Evolutionary conservation across 1,140 invertebrate species (phyloP), one percentile per base, ranked within the genome.

Genomic region (Nasonia vitripennis): DNA sequence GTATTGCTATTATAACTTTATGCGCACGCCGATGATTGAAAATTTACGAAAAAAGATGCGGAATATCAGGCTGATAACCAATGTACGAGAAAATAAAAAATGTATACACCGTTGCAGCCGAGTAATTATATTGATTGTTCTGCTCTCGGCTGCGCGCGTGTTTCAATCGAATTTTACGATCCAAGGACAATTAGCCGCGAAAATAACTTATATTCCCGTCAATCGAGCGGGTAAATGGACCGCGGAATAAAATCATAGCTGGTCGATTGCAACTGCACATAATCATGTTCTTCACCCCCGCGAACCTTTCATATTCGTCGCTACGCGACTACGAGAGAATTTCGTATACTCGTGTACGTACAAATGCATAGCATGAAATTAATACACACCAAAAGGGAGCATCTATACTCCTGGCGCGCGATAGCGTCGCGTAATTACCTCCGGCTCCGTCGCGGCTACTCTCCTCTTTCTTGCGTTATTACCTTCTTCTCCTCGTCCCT

Each of bases 341-440:
- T 48, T 68, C 41, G 48, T 73, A 45, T 75, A 78, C 37, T 37
- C 37, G 51, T 3, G 55, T 55, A 74, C 37, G 27, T 78, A 51
- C 71, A 83, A 83, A 83, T 55, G 81, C 55, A 20, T 62, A 62
- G 55, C 55, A 62, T 83, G 81, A 83, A 83, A 83, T 83, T 83
- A 83, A 83, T 83, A 77, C 81, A 77, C 81, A 45, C 74, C 55
- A 20, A 45, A 45, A 17, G 74, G 14, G 74, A 73, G 23, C 27
- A n/a, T 51, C 81, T 5, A n/a, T 48, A 27, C 31, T 31, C 62
- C 71, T 27, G n/a, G 34, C 55, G 74, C 71, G 71, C 51, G 81
- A 83, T 83, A 75, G 41, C 51, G 74, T 31, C 55, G 74, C 68
- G 62, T 83, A 83, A 83, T 83, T 83, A 83, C 81, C 81, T 83